Evolutionary conservation across 2,888 invertebrate genomes (phyloP).

Genomic region (Cabera pusaria): DNA sequence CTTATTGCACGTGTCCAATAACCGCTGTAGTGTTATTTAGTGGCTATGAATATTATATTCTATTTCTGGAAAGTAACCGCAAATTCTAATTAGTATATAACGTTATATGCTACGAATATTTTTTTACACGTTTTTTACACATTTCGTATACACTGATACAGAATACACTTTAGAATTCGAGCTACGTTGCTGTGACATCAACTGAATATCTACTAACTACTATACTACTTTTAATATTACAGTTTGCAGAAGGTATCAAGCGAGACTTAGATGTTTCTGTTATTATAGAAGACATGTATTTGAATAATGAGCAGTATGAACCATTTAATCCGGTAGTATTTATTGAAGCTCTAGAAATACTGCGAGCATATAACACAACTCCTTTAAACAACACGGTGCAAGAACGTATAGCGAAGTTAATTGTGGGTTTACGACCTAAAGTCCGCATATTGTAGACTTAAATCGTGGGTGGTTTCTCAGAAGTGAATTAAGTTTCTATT

Average conservation of each 20-base stretch:
- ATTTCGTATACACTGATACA: no score
- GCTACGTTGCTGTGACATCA: no score
- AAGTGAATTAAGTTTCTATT: no score
- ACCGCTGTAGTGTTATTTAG: slow-evolving; percentile 13
- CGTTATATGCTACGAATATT: no score
- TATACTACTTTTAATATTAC: no score
- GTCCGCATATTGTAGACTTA: slow-evolving; percentile 3
- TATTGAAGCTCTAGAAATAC: slow-evolving; percentile 24
- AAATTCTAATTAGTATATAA: no score
- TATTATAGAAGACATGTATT: slow-evolving; percentile 19
- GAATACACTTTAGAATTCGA: no score
- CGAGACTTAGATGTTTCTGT: slow-evolving; percentile 17
- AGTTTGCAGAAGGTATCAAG: no score
- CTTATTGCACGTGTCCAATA: slow-evolving; percentile 24
- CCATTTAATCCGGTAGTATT: slow-evolving; percentile 25
- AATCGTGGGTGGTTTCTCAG: no score
- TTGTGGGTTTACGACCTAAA: slow-evolving; percentile 8
- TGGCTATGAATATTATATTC: slow-evolving; percentile 12
- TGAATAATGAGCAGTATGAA: slow-evolving; percentile 26
- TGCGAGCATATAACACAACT: slow-evolving; percentile 15
- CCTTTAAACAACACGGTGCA: slow-evolving; percentile 11
- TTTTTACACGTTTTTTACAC: no score
- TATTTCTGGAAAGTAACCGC: neutral
- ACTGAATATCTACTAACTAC: no score
- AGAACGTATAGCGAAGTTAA: slow-evolving; percentile 11